These are phyloP conservation scores for Lemur catta DNA, from an alignment of 2,797 vertebrate genomes.

Conservation along the genomic window DNA sequence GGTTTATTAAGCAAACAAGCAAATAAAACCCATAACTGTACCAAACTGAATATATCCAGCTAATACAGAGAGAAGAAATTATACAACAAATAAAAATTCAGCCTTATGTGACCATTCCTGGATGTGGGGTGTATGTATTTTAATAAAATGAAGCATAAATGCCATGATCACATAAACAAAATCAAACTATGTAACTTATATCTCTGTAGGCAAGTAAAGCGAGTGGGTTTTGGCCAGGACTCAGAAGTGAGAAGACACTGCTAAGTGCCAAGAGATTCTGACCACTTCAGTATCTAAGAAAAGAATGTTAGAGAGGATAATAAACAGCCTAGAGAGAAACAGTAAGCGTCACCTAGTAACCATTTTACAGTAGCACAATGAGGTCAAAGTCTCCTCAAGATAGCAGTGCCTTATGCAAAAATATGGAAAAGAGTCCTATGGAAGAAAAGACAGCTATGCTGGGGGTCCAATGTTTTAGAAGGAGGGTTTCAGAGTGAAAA, in stretches of 20 bases:
- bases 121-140: not conserved
- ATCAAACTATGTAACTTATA: not conserved
- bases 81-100: not conserved
- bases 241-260: not conserved
- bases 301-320: conserved; percentile 42
- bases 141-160: not conserved
- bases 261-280: conserved; percentile 11
- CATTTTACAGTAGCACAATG: not conserved
- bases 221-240: conserved; percentile 1
- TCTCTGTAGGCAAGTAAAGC: not conserved
- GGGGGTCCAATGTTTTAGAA: not conserved
- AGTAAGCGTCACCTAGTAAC: conserved; percentile 32
- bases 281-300: conserved; percentile 36
- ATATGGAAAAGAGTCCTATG: not conserved
- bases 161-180: not conserved
- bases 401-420: conserved; percentile 2
- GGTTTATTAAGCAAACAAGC: not conserved
- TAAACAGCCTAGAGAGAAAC: not conserved
- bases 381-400: conserved; percentile 19
- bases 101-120: not conserved
- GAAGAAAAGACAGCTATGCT: not conserved
- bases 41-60: not conserved
- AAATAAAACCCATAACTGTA: not conserved
- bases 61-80: conserved; percentile 10
- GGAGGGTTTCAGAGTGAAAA: not conserved